Base-by-base conservation (phyloP, 1,140 invertebrate genomes). In the Drosophila varians region DNA sequence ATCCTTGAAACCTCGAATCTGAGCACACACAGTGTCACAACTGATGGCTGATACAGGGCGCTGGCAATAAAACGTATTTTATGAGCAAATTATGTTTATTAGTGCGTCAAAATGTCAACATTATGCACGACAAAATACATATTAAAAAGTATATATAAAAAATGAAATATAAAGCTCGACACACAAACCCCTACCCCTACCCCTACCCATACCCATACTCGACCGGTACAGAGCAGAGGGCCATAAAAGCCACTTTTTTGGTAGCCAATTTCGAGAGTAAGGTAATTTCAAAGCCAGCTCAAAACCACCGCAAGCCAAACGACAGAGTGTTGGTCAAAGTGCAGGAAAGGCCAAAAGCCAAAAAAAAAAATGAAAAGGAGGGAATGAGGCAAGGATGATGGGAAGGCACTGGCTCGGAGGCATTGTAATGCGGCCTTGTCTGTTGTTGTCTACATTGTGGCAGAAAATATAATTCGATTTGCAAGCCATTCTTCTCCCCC, bases 1-100 rank as follows among this genome's bases (percentile, higher is more conserved):
- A 31, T 46, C 42, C 52, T 8, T 3, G 40, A 36, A 19, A 26
- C 38, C 52, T 8, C 1, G 40, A 36, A 46, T 16, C 21, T 16
- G n/a, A 38, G 43, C 23, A 55, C 28, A 42, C 57, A 55, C 51
- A 42, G 28, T 31, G 28, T 31, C 28, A 31, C 11, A 31, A 31
- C 76, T 53, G 77, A 77, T 34, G 58, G n/a, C 28, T 58, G 80
- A 87, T 74, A 74, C 49, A 76, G 64, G 73, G 65, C 53, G 43
- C 53, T 3, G 54, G 82, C 82, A 87, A 82, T 82, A 82, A 80
- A 87, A 82, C 69, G 72, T 87, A 70, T 87, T 88, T 87, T 87
- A 87, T 69, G 82, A 64, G 77, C 74, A 77, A 87, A 87, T 87
- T 87, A 87, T 87, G 82, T 87, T 87, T 87, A 87, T 87, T 87